Evolutionary conservation across 2,888 invertebrate species (phyloP), one percentile per base, ranked within the genome.

Genomic region (Sturmia bella): DNA sequence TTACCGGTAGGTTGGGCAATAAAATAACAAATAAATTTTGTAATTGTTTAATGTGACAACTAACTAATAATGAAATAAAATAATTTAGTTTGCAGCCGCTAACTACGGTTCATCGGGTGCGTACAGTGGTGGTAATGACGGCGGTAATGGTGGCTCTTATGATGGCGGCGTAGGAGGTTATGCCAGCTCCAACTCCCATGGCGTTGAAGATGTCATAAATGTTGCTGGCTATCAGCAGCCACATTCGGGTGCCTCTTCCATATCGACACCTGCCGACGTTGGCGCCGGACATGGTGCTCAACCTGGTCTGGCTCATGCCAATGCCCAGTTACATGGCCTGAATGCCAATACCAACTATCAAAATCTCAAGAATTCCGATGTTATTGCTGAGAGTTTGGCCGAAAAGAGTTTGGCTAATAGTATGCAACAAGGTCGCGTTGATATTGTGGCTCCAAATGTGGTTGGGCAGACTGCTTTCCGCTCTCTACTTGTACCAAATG

Each of bases 371-470:
- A 89, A 87, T 83, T 88, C 89, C 41, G 89, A 89, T 68, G 87
- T 89, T 19, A 88, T 90, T 70, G 87, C 88, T 74, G 89, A 90
- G n/a, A 86, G 89, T 0, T 83, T 90, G 59, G 88, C 89, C 50
- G 87, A 89, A 81, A 85, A 85, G 52, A 86, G 85, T 72, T 80
- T 89, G 85, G 88, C 89, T 54, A 84, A 86, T 76, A 88, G 87
- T 83, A 89, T 90, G 15, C 90, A 89, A 39, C 88, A 89, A 69
- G 89, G 89, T 74, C 86, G 86, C 48, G 85, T 89, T 72, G 87
- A 89, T 82, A 86, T 89, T 74, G 89, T 89, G 9, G 87, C 89
- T 37, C 90, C 90, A 21, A 90, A 89, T 85, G 86, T 84, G 9
- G 88, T 89, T 12, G 86, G 88, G 57, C 89, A 89, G 80, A 87